Evolutionary conservation across 2,797 vertebrate species (phyloP).

Genomic region (Acropternis orthonyx): DNA sequence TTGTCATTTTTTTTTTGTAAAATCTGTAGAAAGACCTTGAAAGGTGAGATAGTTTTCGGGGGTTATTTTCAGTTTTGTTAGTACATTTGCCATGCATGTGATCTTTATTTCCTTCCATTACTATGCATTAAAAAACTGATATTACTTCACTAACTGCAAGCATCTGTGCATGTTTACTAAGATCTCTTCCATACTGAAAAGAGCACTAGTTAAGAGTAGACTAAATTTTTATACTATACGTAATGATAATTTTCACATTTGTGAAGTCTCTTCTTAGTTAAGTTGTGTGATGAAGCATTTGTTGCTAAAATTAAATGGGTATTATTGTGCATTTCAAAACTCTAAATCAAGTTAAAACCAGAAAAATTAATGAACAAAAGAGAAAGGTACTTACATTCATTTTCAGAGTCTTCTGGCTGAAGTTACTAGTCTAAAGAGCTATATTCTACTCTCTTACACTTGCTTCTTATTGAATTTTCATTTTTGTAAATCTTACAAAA

Average conservation of each 20-base stretch:
- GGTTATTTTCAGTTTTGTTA: not conserved
- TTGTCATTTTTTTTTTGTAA: constrained; percentile 20
- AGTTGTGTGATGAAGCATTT: not conserved
- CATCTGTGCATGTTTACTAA: no score
- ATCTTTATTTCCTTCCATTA: no score
- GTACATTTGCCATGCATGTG: not conserved
- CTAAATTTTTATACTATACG: not conserved
- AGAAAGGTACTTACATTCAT: rapidly evolving
- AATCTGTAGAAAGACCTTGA: not conserved
- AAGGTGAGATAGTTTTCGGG: not conserved
- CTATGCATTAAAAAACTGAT: no score
- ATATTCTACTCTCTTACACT: not conserved
- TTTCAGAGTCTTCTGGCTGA: not conserved
- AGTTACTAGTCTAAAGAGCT: not conserved
- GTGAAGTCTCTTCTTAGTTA: not conserved
- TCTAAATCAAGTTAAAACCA: not conserved
- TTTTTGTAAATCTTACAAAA: not conserved
- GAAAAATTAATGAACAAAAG: not conserved
- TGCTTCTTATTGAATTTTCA: not conserved
- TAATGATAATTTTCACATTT: not conserved
- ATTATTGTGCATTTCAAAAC: not conserved
- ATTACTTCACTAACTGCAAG: no score
- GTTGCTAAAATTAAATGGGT: not conserved
- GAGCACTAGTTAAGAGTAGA: no score
- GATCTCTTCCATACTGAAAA: no score